Conservation (phyloP, 2,113 vertebrate genomes). For the Amia ocellicauda region DNA sequence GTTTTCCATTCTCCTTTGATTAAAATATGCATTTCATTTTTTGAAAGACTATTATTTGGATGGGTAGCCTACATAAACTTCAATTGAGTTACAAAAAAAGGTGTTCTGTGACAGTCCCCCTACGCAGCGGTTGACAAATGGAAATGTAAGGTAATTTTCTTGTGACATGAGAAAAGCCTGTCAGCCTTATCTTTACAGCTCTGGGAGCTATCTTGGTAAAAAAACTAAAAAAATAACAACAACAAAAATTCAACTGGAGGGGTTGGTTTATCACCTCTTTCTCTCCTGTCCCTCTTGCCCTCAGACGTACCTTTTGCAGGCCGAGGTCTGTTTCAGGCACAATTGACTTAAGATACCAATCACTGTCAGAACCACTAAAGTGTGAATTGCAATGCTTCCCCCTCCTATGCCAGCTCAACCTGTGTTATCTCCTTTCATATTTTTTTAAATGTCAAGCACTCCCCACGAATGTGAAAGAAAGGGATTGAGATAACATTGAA, state of each 20-base stretch:
- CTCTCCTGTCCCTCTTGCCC: constrained; percentile 15
- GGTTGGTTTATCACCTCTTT: constrained; percentile 19
- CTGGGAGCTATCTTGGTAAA: constrained; percentile 19
- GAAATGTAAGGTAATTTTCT: too few relatives aligned
- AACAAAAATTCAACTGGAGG: too few relatives aligned
- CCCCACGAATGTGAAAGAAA: constrained; percentile 26
- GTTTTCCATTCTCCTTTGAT: too few relatives aligned
- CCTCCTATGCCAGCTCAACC: constrained; percentile 28
- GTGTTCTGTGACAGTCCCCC: too few relatives aligned
- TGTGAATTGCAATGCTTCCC: constrained; percentile 37
- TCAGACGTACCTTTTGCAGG: constrained; percentile 10
- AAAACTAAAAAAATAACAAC: constrained; percentile 11
- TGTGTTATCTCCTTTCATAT: constrained; percentile 49
- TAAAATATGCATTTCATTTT: too few relatives aligned
- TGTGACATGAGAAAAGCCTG: too few relatives aligned
- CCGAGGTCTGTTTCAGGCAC: constrained; percentile 45
- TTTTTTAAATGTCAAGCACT: constrained; percentile 50
- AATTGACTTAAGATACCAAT: constrained; percentile 47
- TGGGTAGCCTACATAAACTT: too few relatives aligned
- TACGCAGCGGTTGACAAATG: too few relatives aligned
- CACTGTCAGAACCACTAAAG: constrained; percentile 27
- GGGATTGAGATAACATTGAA: constrained; percentile 47
- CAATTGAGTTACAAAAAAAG: too few relatives aligned
- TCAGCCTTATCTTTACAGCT: constrained; percentile 16
- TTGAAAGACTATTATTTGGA: too few relatives aligned